Evolutionary conservation across 2,113 vertebrate species (phyloP).

Genomic region (Amazona vittata): DNA sequence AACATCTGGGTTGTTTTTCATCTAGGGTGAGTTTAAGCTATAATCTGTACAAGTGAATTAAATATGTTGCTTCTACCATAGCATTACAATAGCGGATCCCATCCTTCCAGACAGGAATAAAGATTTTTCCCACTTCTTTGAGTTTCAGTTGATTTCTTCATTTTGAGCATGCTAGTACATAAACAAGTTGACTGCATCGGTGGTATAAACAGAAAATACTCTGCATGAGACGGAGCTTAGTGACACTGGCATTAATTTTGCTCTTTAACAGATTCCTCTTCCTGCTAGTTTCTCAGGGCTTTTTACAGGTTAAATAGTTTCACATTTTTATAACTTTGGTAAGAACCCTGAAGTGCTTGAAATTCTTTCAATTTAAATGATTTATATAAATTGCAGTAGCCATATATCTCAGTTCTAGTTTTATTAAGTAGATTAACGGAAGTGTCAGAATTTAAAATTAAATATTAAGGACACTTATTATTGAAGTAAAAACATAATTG

Average conservation of each 20-base stretch:
- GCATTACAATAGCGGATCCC: neutral
- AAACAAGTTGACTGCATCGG: neutral
- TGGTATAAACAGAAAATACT: neutral
- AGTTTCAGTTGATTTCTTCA: neutral
- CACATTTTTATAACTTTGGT: neutral
- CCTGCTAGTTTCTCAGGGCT: neutral
- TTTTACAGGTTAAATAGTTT: neutral
- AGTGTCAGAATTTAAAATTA: neutral
- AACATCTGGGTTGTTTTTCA: neutral
- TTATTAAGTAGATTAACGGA: neutral
- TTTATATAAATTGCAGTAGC: neutral
- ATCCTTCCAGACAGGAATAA: neutral
- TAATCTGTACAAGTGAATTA: neutral
- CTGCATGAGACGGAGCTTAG: neutral
- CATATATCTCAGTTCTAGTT: neutral
- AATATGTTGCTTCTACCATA: neutral
- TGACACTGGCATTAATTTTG: neutral
- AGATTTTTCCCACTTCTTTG: neutral
- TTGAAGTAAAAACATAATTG: conserved; percentile 2
- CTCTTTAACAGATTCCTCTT: neutral
- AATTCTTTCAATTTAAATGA: neutral
- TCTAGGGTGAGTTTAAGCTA: neutral
- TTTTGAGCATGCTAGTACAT: neutral
- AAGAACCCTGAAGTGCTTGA: neutral
- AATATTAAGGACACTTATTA: neutral